These are phyloP conservation scores for Axinella damicornis DNA, from an alignment of 37 sponge, comb jelly and placozoan genomes.

Conservation along the genomic window DNA sequence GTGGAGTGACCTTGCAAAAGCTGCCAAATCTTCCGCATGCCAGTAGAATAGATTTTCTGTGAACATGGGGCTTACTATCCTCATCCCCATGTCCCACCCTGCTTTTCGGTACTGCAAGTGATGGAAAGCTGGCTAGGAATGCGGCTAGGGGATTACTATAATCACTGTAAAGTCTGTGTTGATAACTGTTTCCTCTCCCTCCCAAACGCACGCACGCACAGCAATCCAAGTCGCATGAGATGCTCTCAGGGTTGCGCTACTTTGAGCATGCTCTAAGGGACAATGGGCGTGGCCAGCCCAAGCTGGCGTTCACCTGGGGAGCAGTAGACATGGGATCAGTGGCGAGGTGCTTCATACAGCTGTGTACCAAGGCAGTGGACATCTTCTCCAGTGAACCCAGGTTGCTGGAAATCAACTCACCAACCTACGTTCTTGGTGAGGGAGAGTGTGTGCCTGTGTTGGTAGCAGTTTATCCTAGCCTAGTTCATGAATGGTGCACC, in stretches of 20 bases:
- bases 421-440: conserved; percentile 91
- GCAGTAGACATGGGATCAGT: conserved; percentile 85
- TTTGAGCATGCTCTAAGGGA: conserved; percentile 92
- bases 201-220: conserved; percentile 10
- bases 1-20: too few species aligned
- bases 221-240: conserved; percentile 90
- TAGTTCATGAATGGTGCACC: too few species aligned
- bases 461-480: too few species aligned
- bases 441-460: too few species aligned
- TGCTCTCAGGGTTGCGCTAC: conserved; percentile 91
- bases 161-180: too few species aligned
- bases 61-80: too few species aligned
- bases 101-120: too few species aligned
- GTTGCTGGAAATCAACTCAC: conserved; percentile 78
- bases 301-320: conserved; percentile 91
- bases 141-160: too few species aligned
- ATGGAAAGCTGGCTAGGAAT: too few species aligned
- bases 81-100: too few species aligned
- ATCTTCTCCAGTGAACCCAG: conserved; percentile 75
- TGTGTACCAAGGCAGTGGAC: conserved; percentile 79
- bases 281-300: conserved; percentile 81
- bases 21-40: too few species aligned
- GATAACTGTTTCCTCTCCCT: neutral
- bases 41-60: too few species aligned
- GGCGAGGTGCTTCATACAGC: conserved; percentile 75